Evolutionary conservation across 2,888 invertebrate species (phyloP).

Genomic region (Euspilapteryx auroguttella): DNA sequence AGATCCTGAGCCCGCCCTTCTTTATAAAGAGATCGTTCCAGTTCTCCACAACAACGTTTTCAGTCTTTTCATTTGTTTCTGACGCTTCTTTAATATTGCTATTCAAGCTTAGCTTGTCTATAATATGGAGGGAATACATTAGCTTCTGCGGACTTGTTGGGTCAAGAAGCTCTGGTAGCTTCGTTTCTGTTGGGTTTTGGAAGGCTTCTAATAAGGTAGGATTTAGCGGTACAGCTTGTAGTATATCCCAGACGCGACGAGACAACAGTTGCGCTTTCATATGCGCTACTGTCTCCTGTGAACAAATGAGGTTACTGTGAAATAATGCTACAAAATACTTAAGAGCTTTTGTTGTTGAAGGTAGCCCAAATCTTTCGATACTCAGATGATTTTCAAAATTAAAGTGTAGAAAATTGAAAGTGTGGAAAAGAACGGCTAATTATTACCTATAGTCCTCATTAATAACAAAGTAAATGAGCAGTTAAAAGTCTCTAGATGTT

Average conservation of each 20-base stretch:
- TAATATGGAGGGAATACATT: constrained; percentile 93
- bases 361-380: no score
- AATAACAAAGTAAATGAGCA: no score
- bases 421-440: background rate
- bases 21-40: constrained; percentile 85
- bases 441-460: no score
- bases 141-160: constrained; percentile 90
- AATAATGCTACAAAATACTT: constrained; percentile 3
- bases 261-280: constrained; percentile 89
- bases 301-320: constrained; percentile 7
- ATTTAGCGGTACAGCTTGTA: constrained; percentile 89
- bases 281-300: constrained; percentile 70
- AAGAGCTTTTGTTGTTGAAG: background rate
- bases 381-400: no score
- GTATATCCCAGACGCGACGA: constrained; percentile 91
- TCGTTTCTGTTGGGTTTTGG: constrained; percentile 70
- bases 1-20: constrained; percentile 82
- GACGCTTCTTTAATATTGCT: no score
- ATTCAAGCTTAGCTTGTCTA: constrained; percentile 59
- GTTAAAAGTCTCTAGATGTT: no score
- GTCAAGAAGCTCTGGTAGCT: constrained; percentile 77
- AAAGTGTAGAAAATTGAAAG: no score
- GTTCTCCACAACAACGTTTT: constrained; percentile 31
- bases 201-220: constrained; percentile 84
- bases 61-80: constrained; percentile 22